Percentiles rank a stretch among this genome's conserved stretches.
Evolutionary conservation across 2,113 vertebrate genomes (phyloP).

Genomic region (Siniperca knerii): DNA sequence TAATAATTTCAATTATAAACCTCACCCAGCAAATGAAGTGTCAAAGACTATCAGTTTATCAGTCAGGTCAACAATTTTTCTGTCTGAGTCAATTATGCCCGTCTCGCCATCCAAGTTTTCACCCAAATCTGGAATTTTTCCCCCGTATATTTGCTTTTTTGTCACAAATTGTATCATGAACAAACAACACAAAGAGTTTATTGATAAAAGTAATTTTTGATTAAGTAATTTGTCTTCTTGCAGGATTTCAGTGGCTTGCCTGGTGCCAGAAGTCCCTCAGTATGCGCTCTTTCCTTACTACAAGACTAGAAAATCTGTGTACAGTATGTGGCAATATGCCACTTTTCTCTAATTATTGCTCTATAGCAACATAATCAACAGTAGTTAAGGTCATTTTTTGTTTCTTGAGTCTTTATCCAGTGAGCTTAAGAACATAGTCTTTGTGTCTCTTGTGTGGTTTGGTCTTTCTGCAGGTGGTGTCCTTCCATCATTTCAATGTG

Average conservation of each 20-base stretch:
- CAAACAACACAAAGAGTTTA: background rate
- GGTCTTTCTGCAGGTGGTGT: slow-evolving; percentile 44
- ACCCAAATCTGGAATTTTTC: background rate
- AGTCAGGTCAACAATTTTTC: background rate
- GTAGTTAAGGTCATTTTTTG: background rate
- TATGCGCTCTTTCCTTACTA: background rate
- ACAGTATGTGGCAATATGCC: background rate
- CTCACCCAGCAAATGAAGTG: too few species aligned
- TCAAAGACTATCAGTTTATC: too few species aligned
- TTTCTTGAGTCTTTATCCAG: background rate
- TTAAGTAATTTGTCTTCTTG: background rate
- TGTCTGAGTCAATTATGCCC: background rate
- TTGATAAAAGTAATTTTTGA: background rate
- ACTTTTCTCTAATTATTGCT: background rate
- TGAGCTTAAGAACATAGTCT: background rate
- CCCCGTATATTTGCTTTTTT: background rate
- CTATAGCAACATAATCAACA: background rate
- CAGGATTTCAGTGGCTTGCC: background rate
- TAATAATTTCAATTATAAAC: background rate
- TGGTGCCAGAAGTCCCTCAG: background rate
- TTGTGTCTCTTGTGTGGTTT: slow-evolving; percentile 8
- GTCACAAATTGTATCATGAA: background rate
- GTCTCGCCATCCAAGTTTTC: background rate
- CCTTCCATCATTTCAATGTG: slow-evolving; percentile 35
- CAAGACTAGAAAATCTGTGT: background rate